phyloP scores from a whole-genome alignment of 2,888 invertebrate genomes.

The Arenicola marina region DNA sequence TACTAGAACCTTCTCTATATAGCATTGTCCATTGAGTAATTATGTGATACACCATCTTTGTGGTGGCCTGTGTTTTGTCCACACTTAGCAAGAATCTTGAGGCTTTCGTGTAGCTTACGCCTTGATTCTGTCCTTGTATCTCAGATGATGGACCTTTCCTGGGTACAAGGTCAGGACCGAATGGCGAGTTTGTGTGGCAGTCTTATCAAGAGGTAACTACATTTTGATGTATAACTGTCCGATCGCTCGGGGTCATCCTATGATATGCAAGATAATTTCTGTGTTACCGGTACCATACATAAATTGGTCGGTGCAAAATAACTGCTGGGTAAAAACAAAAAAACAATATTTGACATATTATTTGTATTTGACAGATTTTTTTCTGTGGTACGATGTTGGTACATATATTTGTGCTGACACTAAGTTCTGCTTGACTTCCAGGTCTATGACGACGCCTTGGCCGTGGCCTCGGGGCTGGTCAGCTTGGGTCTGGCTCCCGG shows the following conservation, averaged over 20 bases:
- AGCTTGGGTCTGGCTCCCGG: conserved; percentile 21
- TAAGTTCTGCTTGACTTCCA: conserved; percentile 4
- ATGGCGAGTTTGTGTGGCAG: conserved; percentile 88
- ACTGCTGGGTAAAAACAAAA: too few relatives aligned
- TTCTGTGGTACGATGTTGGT: background rate
- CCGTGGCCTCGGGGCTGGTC: conserved; percentile 31
- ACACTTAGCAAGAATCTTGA: too few relatives aligned
- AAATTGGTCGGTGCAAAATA: too few relatives aligned
- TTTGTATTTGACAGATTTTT: background rate
- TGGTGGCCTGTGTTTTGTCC: too few relatives aligned
- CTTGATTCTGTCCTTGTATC: too few relatives aligned
- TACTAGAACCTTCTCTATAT: too few relatives aligned
- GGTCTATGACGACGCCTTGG: conserved; percentile 30
- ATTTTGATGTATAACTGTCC: background rate
- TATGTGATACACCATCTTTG: too few relatives aligned
- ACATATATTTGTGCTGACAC: background rate
- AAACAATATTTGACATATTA: too few relatives aligned
- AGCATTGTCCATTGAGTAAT: too few relatives aligned
- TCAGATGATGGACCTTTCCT: conserved; percentile 34
- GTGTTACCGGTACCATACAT: background rate
- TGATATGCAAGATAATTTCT: too few relatives aligned
- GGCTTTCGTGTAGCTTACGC: too few relatives aligned
- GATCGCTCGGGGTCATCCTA: too few relatives aligned
- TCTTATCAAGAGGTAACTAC: conserved; percentile 79
- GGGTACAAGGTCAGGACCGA: conserved; percentile 86